Conservation (phyloP, 2,113 vertebrate genomes). For the Platichthys stellatus region DNA sequence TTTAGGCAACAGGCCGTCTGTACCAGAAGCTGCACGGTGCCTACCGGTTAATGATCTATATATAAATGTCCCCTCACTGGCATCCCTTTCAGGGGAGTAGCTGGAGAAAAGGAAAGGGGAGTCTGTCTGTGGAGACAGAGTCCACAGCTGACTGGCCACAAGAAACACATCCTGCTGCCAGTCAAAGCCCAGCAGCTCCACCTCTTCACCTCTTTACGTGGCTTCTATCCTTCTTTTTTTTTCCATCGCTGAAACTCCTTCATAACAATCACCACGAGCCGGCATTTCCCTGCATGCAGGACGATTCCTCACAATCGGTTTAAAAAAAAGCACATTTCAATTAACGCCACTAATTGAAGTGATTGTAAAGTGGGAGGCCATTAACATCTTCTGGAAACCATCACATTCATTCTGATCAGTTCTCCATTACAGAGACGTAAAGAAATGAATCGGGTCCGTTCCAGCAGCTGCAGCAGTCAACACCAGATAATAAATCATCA, state of each 20-base stretch:
- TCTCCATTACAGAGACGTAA: background rate
- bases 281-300: background rate
- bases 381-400: background rate
- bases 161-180: conserved; percentile 5
- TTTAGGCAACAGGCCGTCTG: conserved; percentile 57
- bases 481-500: background rate
- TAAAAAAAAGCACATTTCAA: background rate
- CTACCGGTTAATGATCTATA: conserved; percentile 63
- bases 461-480: background rate
- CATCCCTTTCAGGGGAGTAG: conserved; percentile 32
- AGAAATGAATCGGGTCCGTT: background rate
- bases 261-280: background rate
- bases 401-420: conserved; percentile 6
- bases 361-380: no score
- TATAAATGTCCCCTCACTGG: conserved; percentile 60
- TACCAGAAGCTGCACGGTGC: conserved; percentile 66
- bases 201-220: background rate
- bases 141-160: conserved; percentile 1
- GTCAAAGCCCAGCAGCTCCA: conserved; percentile 1
- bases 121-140: conserved; percentile 4
- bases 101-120: conserved; percentile 8
- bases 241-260: background rate
- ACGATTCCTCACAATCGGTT: background rate
- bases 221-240: background rate
- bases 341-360: background rate